Evolutionary conservation across 1,140 invertebrate species (phyloP).

Genomic region (Cydia splendana): DNA sequence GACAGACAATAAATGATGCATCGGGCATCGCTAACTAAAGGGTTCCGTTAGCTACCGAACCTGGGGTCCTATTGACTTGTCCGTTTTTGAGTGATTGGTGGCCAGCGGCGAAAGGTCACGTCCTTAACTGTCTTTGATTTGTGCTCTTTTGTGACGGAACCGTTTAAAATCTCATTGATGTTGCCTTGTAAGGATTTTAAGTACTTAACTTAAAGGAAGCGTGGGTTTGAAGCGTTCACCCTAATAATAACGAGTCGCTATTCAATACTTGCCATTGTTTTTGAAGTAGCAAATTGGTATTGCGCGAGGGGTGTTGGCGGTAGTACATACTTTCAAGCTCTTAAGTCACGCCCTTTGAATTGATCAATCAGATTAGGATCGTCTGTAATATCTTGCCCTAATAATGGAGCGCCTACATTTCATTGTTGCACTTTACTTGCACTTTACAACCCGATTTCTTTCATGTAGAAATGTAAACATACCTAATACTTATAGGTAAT

Average conservation of each 20-base stretch:
- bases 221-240: slow-evolving; percentile 36
- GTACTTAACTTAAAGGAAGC: slow-evolving; percentile 26
- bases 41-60: slow-evolving; percentile 25
- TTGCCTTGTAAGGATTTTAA: slow-evolving; percentile 31
- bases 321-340: neutral
- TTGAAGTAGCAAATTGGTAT: slow-evolving; percentile 27
- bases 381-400: slow-evolving; percentile 4
- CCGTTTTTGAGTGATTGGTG: slow-evolving; percentile 24
- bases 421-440: neutral
- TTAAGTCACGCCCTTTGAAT: slow-evolving; percentile 16
- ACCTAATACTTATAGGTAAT: neutral
- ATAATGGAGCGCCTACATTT: neutral
- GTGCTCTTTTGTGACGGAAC: slow-evolving; percentile 8
- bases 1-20: slow-evolving; percentile 72
- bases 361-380: slow-evolving; percentile 15
- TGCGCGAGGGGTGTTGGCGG: slow-evolving; percentile 12
- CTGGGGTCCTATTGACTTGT: slow-evolving; percentile 30
- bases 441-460: neutral
- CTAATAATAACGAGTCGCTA: slow-evolving; percentile 39
- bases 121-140: slow-evolving; percentile 10
- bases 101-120: slow-evolving; percentile 23
- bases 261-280: slow-evolving; percentile 26
- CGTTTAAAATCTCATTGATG: slow-evolving; percentile 32
- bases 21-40: slow-evolving; percentile 42
- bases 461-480: neutral